Conservation (phyloP, 2,797 vertebrate species). For the Tympanoctomys barrerae region DNA sequence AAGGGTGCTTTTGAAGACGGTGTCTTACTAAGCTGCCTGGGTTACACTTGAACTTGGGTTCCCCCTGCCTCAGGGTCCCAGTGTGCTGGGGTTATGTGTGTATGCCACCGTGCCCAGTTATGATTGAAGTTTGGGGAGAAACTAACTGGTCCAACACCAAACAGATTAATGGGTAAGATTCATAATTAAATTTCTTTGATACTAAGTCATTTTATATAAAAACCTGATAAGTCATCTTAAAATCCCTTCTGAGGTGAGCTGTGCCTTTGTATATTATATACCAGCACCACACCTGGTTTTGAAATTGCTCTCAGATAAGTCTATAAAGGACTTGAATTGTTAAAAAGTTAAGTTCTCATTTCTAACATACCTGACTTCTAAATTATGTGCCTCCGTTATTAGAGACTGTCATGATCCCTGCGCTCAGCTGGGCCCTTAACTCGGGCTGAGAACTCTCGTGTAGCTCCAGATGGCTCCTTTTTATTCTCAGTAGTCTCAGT, state of each 20-base stretch:
- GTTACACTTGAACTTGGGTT: not conserved
- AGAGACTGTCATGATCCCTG: not conserved
- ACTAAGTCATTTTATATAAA: slow-evolving; percentile 13
- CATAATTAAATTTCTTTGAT: not conserved
- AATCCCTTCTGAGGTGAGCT: not conserved
- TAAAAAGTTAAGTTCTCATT: not conserved
- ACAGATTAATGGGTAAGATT: not conserved
- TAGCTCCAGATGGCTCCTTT: not conserved
- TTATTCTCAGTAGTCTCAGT: not conserved
- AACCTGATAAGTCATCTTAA: not conserved
- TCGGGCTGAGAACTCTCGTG: not conserved
- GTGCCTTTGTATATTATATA: not conserved
- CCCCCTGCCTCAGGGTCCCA: not conserved
- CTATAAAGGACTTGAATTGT: too few relatives aligned
- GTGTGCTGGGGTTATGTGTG: not conserved
- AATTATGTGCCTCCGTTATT: not conserved
- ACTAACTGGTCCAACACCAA: not conserved
- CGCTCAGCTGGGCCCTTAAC: not conserved
- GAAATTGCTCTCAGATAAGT: too few relatives aligned
- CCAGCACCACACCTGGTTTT: not conserved
- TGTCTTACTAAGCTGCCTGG: not conserved
- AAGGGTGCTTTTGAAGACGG: not conserved
- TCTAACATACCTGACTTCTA: not conserved
- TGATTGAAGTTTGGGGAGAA: not conserved
- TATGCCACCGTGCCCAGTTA: not conserved